phyloP scores from a whole-genome alignment of 2,113 vertebrate species.

The Aspiorhynchus laticeps region DNA sequence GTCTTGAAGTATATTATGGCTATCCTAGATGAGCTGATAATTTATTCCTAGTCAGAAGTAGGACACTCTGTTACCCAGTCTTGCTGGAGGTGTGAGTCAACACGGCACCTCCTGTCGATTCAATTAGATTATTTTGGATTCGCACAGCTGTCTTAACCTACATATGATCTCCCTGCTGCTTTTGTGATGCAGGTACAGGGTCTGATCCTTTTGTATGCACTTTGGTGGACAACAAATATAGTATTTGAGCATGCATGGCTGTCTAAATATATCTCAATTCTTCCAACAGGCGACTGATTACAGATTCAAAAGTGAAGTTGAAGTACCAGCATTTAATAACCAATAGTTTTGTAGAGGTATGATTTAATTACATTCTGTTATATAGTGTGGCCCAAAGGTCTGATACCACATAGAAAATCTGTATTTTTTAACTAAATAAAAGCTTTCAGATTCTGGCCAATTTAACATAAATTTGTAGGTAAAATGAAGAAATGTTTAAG shows the following conservation, averaged over 20 bases:
- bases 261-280: slow-evolving; percentile 43
- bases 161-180: slow-evolving; percentile 54
- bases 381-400: neutral
- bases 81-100: slow-evolving; percentile 23
- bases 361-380: slow-evolving; percentile 58
- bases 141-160: slow-evolving; percentile 73
- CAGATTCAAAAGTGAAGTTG: slow-evolving; percentile 99
- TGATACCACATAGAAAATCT: neutral
- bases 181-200: neutral
- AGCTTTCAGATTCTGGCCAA: neutral
- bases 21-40: slow-evolving; percentile 28
- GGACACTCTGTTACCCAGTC: neutral
- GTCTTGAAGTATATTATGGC: neutral
- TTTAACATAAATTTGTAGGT: neutral
- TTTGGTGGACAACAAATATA: neutral
- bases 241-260: neutral
- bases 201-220: neutral
- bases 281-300: slow-evolving; percentile 92
- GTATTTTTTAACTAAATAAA: neutral
- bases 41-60: slow-evolving; percentile 32
- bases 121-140: slow-evolving; percentile 35
- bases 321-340: slow-evolving; percentile 99
- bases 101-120: slow-evolving; percentile 23
- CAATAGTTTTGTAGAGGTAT: slow-evolving; percentile 99
- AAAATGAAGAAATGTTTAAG: neutral